Base-by-base conservation (phyloP, 2,888 invertebrate genomes). In the Ligdia adustata region DNA sequence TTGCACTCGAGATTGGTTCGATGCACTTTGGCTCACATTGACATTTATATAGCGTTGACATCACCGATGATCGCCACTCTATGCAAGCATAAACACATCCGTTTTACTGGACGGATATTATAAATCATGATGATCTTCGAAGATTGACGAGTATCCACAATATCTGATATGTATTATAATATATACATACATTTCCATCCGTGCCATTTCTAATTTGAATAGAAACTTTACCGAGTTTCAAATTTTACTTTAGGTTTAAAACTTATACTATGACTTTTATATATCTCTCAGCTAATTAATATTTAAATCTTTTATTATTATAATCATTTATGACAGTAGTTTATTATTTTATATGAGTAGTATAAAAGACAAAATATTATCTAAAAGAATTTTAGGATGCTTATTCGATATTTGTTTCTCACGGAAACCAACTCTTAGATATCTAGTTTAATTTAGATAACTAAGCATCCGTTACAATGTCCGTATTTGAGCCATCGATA, bases 21-120 rank as follows among this genome's bases (percentile, higher is more conserved):
- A 64, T 70, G 66, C 68, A 69, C 64, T 66, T 62, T 53, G 59
- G 56, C 50, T 54, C 47, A 32, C 52, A 54, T 61, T 59, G 61
- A 66, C 57, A 59, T 62, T 60, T 60, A 55, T 49, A 56, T 50
- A 56, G 33, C 28, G 45, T 27, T 57, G 59, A 56, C 53, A 57
- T 59, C 57, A 56, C 42, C 41, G 40, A 46, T 55, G 50, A 53
- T 44, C 29, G 11, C 20, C 9, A 43, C 22, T 18, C 32, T 46
- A n/a, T 6, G 7, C 7, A 28, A 34, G 31, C 9, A 33, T 42
- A 13, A 38, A 27, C 32, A 22, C 13, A 44, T 49, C 29, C 20
- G 29, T 45, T 54, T 18, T 47, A 15, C 26, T 14, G 9, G 6
- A 12, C 29, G 29, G 22, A 43, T 35, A 43, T 42, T 5, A 22